Conservation (phyloP, 1,140 invertebrate genomes). For the Euwallacea fornicatus region DNA sequence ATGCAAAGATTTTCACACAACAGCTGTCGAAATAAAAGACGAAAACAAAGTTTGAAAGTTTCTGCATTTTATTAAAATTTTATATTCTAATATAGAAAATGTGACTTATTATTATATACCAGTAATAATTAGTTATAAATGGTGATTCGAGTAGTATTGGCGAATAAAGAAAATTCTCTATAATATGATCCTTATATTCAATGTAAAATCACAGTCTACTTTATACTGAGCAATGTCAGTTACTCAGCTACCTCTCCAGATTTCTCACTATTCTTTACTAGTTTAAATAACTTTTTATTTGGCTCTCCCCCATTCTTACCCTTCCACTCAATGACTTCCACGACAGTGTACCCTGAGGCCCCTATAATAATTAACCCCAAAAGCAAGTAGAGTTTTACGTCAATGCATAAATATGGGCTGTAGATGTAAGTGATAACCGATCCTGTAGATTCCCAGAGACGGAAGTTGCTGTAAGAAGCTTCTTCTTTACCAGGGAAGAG, state of each 20-base stretch:
- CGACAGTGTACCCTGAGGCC: constrained; percentile 66
- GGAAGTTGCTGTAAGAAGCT: constrained; percentile 90
- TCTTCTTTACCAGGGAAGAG: constrained; percentile 85
- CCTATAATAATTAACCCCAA: constrained; percentile 73
- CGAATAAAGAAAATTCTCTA: too few relatives aligned
- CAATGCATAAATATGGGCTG: constrained; percentile 76
- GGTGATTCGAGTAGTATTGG: too few relatives aligned
- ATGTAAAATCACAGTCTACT: neutral
- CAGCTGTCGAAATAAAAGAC: too few relatives aligned
- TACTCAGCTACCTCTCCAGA: constrained; percentile 39
- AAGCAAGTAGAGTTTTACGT: constrained; percentile 74
- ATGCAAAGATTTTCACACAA: too few relatives aligned
- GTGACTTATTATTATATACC: too few relatives aligned
- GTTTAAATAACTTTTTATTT: constrained; percentile 26
- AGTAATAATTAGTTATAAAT: too few relatives aligned
- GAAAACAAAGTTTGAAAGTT: too few relatives aligned
- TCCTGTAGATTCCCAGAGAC: constrained; percentile 88
- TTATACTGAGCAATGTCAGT: neutral
- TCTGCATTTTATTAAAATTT: too few relatives aligned
- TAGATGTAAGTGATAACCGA: constrained; percentile 83
- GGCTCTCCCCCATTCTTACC: neutral
- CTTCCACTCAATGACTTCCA: constrained; percentile 43
- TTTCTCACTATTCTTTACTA: constrained; percentile 33
- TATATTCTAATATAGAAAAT: too few relatives aligned
- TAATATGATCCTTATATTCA: too few relatives aligned